Base-by-base conservation (phyloP, 2,888 invertebrate species). In the Andrena bucephala region DNA sequence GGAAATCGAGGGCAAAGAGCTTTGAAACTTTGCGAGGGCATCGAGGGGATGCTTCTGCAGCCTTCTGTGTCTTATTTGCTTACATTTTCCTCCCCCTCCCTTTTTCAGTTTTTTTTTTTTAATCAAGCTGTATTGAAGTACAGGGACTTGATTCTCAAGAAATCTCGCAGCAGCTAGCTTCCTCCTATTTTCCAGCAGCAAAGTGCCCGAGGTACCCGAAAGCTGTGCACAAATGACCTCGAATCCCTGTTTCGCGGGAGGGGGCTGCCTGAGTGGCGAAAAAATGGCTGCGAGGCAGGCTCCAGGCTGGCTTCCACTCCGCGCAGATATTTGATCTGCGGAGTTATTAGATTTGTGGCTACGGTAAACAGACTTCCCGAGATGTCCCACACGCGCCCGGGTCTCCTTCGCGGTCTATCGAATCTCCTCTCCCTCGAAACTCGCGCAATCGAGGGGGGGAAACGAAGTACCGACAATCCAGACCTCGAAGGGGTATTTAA, bases 311-410 rank as follows among this genome's bases (percentile, higher is more conserved):
- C 84, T 85, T 73, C 67, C 75, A 80, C 10, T 63, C 57, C 85
- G 84, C 72, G 65, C 80, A 89, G 89, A 88, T 91, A 90, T 91
- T 91, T 91, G 90, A 90, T 87, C 85, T 89, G 77, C 69, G 71
- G 76, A 65, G 73, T 90, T 89, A 89, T 89, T 89, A 89, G 82
- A 89, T 89, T 89, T 87, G 78, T 67, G 78, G 66, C 83, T 79
- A 81, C 74, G 86, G 93, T 90, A 93, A 93, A 93, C 90, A 92
- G 88, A 89, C 90, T 92, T 92, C 92, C 88, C 89, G 83, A 81
- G 84, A 57, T 85, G 83, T 77, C 85, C 89, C 91, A 89, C 87
- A 87, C 81, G 85, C 36, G 33, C 31, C 67, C 20, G 69, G 57
- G 54, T 54, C 29, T 36, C 60, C 52, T 52, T 60, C 77, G 20